A percentile compares a stretch with the other conserved stretches of the same genome.
phyloP scores from a whole-genome alignment of 2,888 invertebrate genomes.

The Dexiosoma caninum region DNA sequence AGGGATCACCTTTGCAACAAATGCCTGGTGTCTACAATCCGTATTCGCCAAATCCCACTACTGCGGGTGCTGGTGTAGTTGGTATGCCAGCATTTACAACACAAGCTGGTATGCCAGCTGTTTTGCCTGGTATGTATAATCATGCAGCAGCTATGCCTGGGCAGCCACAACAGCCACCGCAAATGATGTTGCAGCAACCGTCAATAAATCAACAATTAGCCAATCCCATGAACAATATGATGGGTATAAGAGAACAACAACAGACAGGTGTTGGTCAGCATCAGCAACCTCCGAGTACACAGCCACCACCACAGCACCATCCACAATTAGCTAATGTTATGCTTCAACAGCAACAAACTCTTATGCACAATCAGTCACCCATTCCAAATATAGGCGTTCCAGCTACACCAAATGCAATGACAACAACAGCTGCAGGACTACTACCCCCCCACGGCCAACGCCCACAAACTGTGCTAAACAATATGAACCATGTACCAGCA shows the following conservation, averaged over 20 bases:
- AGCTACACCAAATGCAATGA: constrained; percentile 3
- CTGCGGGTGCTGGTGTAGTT: constrained; percentile 52
- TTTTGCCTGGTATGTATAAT: constrained; percentile 76
- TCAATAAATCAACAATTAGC: constrained; percentile 39
- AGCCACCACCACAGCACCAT: constrained; percentile 51
- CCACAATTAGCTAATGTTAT: constrained; percentile 67
- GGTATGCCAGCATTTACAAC: constrained; percentile 62
- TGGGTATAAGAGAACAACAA: constrained; percentile 46
- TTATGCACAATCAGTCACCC: constrained; percentile 66
- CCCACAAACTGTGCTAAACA: constrained; percentile 54
- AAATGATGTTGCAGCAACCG: constrained; percentile 40
- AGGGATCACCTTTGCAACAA: constrained; percentile 79
- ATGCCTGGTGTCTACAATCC: constrained; percentile 73
- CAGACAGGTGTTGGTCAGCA: constrained; percentile 3
- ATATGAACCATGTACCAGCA: constrained; percentile 57
- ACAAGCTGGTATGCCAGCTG: constrained; percentile 68
- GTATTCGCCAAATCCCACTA: constrained; percentile 70
- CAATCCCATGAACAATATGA: constrained; percentile 37
- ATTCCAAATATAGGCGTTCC: constrained; percentile 55
- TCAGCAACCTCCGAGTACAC: constrained; percentile 41
- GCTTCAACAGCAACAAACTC: constrained; percentile 67
- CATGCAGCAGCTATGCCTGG: constrained; percentile 65
- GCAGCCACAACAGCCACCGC: constrained; percentile 40
- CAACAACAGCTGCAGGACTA: constrained; percentile 31
- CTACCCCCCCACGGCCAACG: constrained; percentile 62